phyloP scores from a whole-genome alignment of 2,113 vertebrate genomes.

The Gyps fulvus region DNA sequence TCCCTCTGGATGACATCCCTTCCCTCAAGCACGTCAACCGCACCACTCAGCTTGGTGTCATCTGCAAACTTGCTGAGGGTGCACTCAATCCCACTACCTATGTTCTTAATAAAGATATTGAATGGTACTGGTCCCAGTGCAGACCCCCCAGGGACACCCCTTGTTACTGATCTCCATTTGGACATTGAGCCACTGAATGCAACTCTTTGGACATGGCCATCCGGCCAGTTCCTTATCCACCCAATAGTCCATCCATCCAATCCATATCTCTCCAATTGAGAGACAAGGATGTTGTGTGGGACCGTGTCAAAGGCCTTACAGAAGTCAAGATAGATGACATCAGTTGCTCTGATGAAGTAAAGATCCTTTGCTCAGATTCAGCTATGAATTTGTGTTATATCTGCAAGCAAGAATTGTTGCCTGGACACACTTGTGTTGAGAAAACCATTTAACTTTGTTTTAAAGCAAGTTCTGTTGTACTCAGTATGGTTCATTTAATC shows the following conservation, averaged over 20 bases:
- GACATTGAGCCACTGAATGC: not conserved
- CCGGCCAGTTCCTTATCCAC: not conserved
- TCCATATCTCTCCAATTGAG: not conserved
- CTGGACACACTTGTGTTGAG: not conserved
- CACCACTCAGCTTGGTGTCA: not conserved
- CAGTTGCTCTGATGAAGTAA: not conserved
- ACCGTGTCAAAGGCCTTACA: not conserved
- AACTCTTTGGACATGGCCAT: not conserved
- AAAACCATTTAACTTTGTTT: not conserved
- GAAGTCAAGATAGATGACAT: not conserved
- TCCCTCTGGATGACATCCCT: not conserved
- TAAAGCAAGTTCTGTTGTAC: not conserved
- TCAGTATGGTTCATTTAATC: not conserved
- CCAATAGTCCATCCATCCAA: not conserved
- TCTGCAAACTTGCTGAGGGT: not conserved
- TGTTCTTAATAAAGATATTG: not conserved
- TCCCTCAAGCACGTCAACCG: not conserved
- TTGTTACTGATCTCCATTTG: not conserved
- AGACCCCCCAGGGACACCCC: not conserved
- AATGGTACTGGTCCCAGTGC: not conserved
- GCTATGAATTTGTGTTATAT: not conserved
- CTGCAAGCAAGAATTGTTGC: not conserved
- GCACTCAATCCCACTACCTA: not conserved
- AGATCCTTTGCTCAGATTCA: not conserved
- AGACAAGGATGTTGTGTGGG: not conserved